phyloP scores from a whole-genome alignment of 2,113 vertebrate species.

The Patagioenas fasciata region DNA sequence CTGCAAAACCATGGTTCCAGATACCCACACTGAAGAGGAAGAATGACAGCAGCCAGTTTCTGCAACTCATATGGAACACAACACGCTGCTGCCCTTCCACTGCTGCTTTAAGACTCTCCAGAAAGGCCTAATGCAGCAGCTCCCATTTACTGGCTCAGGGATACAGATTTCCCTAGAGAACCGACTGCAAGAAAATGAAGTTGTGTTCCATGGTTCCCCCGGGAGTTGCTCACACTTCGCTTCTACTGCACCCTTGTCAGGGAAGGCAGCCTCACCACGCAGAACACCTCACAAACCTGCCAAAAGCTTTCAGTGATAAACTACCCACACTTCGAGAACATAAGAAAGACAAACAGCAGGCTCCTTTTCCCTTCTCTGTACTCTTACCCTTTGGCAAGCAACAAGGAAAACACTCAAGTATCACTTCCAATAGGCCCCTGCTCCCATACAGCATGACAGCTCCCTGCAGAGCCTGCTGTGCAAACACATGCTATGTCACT shows the following conservation, averaged over 20 bases:
- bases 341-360: neutral
- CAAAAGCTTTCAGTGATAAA: neutral
- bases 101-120: neutral
- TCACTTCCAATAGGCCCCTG: rapidly evolving
- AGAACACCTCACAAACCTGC: neutral
- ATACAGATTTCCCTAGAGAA: neutral
- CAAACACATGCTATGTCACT: neutral
- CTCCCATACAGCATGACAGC: neutral
- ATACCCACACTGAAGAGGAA: neutral
- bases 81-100: neutral
- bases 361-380: neutral
- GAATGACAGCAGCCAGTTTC: neutral
- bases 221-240: rapidly evolving
- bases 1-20: neutral
- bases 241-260: neutral
- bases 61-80: neutral
- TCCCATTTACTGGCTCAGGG: neutral
- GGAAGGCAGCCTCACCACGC: neutral
- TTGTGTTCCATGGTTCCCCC: rapidly evolving
- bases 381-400: neutral
- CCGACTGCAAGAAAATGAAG: neutral
- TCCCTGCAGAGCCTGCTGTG: neutral
- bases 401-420: neutral
- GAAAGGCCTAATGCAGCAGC: neutral
- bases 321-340: too few relatives aligned